Evolutionary conservation across 2,888 invertebrate genomes (phyloP), one percentile per base, ranked within the genome.

Genomic region (Philhelius pedissequus): DNA sequence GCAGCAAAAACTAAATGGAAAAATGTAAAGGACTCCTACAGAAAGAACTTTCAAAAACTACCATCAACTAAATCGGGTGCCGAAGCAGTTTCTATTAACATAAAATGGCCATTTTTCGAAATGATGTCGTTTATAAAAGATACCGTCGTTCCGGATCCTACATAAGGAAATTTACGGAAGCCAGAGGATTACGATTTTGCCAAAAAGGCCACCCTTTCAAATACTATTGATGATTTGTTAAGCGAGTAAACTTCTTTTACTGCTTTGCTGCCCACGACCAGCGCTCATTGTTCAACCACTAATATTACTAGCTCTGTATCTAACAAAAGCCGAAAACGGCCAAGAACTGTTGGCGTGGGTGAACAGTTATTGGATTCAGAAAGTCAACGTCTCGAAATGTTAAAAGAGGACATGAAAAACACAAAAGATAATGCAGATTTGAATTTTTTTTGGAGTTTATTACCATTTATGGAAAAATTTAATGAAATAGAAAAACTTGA

Each of bases 41-140:
- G 56, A 56, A 56, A 56, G 18, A 30, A 56, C 27, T 27, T 62
- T 13, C 22, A 62, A 40, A 62, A 30, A 40, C 25, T 43, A 9
- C 43, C 43, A 62, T 9, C 62, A 43, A 43, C 62, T 62, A 62
- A 20, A 62, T 62, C 43, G 43, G 43, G 43, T 62, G 43, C 43
- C 43, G 43, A 62, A 56, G 56, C 56, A 15, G 38, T 56, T 56
- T 38, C n/a, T 38, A n/a, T 38, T 2, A 38, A 38, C 5, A 38
- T 38, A n/a, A 38, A 13, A 13, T 38, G 38, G 2, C 13, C 9
- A 8, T 38, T 38, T 38, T 38, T n/a, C n/a, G n/a, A n/a, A n/a
- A n/a, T n/a, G n/a, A 38, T 38, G 38, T 2, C 38, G 4, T n/a
- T 38, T 8, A 3, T 38, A 13, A 38, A 38, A 38, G 38, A 38